These are phyloP conservation scores for Physella acuta DNA, from an alignment of 1,140 invertebrate genomes.

Conservation along the genomic window DNA sequence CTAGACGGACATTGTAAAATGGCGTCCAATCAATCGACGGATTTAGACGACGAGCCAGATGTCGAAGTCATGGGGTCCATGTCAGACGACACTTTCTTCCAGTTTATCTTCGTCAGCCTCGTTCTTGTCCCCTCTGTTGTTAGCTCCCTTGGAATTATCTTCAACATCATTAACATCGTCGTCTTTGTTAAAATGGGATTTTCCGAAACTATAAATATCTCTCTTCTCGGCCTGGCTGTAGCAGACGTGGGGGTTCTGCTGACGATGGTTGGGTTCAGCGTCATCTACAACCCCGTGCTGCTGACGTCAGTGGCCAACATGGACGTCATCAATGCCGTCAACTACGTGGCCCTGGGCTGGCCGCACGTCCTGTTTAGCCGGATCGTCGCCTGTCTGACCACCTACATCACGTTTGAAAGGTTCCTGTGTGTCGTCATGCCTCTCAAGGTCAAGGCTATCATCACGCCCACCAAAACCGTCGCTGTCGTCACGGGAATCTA, in stretches of 20 bases:
- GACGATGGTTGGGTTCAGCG: conserved; percentile 8
- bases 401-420: conserved; percentile 22
- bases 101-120: conserved; percentile 12
- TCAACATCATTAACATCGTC: conserved; percentile 22
- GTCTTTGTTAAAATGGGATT: conserved; percentile 8
- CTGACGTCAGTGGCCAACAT: neutral
- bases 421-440: conserved; percentile 19
- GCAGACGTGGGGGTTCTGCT: conserved; percentile 8
- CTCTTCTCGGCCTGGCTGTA: conserved; percentile 7
- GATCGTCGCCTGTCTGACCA: conserved; percentile 12
- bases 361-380: conserved; percentile 15
- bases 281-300: conserved; percentile 10
- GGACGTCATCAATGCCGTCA: conserved; percentile 13
- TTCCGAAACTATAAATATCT: conserved; percentile 18
- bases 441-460: conserved; percentile 1
- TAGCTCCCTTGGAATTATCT: conserved; percentile 4
- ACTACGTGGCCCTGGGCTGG: conserved; percentile 11
- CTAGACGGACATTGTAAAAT: no score
- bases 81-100: no score
- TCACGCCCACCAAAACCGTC: conserved; percentile 1
- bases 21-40: no score
- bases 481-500: conserved; percentile 3
- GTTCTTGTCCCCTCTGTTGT: conserved; percentile 10
- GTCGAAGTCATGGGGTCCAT: no score
- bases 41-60: no score